phyloP scores from a whole-genome alignment of 2,797 vertebrate genomes.

The Amblyopsis hoosieri region DNA sequence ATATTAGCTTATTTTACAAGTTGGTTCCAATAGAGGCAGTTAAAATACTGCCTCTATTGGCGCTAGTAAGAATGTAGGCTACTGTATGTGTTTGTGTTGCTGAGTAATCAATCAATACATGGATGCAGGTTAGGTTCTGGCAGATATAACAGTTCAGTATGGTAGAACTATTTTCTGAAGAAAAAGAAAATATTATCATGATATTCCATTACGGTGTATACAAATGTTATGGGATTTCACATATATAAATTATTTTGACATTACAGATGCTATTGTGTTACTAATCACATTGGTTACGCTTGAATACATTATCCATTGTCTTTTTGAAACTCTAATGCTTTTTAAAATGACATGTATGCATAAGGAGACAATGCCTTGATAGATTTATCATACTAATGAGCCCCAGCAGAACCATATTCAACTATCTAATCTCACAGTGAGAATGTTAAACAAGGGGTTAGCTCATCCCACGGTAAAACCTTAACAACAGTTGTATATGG shows the following conservation, averaged over 20 bases:
- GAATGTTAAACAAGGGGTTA: no score
- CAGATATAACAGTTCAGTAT: background rate
- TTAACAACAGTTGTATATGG: no score
- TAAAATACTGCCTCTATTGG: no score
- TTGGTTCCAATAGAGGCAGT: background rate
- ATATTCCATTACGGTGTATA: conserved; percentile 1
- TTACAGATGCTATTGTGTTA: conserved; percentile 10
- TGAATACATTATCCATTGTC: conserved; percentile 29
- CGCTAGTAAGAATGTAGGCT: no score
- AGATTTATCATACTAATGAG: no score
- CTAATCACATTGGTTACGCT: conserved; percentile 40
- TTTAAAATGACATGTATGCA: conserved; percentile 7
- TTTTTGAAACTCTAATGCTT: conserved; percentile 15
- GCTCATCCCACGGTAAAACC: no score
- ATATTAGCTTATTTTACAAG: background rate
- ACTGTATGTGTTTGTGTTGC: background rate
- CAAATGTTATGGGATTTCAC: conserved; percentile 1
- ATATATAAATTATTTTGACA: conserved; percentile 19
- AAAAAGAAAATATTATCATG: background rate
- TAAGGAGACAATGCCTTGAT: background rate
- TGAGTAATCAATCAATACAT: conserved; percentile 16
- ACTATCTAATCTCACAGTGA: no score
- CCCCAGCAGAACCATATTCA: no score
- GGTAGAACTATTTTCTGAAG: conserved; percentile 19
- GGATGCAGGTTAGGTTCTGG: background rate